Percentiles rank a stretch among this genome's conserved stretches.
Conservation (phyloP, 2,888 invertebrate species). For the Drosophila paracracens region DNA sequence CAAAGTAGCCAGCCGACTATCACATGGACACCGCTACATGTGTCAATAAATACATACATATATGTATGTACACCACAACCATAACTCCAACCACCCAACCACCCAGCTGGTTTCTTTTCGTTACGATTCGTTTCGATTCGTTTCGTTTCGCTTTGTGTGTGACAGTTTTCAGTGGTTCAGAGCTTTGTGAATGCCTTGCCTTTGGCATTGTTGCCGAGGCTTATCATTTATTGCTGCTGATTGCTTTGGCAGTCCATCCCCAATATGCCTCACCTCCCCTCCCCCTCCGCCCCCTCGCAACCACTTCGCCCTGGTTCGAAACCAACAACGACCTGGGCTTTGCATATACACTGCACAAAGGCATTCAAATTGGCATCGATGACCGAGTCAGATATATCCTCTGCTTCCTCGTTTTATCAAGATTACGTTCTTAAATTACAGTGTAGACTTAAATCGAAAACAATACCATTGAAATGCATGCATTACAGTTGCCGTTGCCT, state of each 20-base stretch:
- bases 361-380: background rate
- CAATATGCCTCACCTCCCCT: background rate
- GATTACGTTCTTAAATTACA: background rate
- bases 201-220: conserved; percentile 69
- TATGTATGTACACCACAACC: background rate
- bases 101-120: background rate
- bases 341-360: conserved; percentile 61
- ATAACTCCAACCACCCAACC: too few species aligned
- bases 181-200: conserved; percentile 38
- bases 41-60: conserved; percentile 4
- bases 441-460: background rate
- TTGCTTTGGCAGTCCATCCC: conserved; percentile 63
- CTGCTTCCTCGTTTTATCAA: background rate
- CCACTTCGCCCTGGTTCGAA: background rate
- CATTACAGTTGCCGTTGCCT: background rate
- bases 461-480: background rate
- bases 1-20: conserved; percentile 67
- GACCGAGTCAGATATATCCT: background rate
- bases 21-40: conserved; percentile 4
- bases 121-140: background rate
- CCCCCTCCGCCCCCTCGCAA: background rate
- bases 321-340: conserved; percentile 15
- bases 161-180: conserved; percentile 48
- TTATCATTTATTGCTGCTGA: conserved; percentile 80
- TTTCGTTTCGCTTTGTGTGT: conserved; percentile 49